Base-by-base conservation (phyloP, 2,113 vertebrate species). In the Peromyscus polionotus region DNA sequence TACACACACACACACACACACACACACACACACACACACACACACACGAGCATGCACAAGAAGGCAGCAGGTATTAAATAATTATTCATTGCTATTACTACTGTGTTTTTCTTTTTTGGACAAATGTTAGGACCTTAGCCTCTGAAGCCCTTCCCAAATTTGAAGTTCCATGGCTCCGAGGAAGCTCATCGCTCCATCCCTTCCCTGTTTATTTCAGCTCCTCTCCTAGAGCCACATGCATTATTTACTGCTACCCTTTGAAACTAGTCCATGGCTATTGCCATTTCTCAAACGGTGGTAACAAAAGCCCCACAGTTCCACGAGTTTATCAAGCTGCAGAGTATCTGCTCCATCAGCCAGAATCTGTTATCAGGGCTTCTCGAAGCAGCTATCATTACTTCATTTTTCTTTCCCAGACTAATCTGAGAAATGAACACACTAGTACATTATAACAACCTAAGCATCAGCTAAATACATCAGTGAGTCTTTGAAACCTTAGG, bases 341-440 rank as follows among this genome's bases (percentile, higher is more conserved):
- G 12, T 81, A 91, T 93, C 95, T 33, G 89, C 88, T 93, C 87
- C 88, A 94, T 92, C 95, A 87, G 90, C 75, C 96, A 57, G 96
- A 70, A 91, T 91, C 92, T 67, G 92, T 86, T 90, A 90, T 92
- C 68, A 9, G 84, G 57, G 51, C 89, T 93, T 95, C 93, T 84
- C 3, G 7, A 33, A 95, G 87, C 36, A 83, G 73, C 84, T 26
- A 76, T 90, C 93, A 81, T 92, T n/a, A 92, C 76, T 92, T 88
- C 96, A 94, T 96, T 94, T 91, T 92, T 97, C 97, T 94, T 93
- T 75, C 96, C 93, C 92, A 90, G 93, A 67, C 91, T 77, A 80
- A 92, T 88, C 86, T 93, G 90, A 96, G 89, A 75, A 76, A 79
- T 0, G 7, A 96, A 90, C 90, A 93, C 89, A 72, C 51, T 17